Evolutionary conservation across 2,113 vertebrate species (phyloP).

Genomic region (Thamnophis sirtalis): DNA sequence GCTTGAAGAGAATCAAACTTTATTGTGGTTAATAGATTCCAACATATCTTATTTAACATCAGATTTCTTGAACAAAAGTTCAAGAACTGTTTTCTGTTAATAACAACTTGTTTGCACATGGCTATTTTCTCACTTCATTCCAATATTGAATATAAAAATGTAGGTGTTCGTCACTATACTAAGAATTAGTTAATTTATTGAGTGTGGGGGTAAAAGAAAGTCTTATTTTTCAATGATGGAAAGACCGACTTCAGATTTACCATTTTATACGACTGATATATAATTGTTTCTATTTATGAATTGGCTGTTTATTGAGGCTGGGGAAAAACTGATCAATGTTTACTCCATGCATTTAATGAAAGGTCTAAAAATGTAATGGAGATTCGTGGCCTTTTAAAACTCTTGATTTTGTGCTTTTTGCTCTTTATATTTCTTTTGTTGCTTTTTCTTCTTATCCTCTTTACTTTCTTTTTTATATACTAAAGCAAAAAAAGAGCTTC

Average conservation of each 20-base stretch:
- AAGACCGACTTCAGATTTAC: not conserved
- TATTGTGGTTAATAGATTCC: not conserved
- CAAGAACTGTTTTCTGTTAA: too few species aligned
- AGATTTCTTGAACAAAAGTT: not conserved
- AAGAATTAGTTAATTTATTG: not conserved
- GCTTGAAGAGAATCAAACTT: not conserved
- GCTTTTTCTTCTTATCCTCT: not conserved
- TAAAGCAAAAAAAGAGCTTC: not conserved
- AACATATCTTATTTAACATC: not conserved
- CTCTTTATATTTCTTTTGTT: not conserved
- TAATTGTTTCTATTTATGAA: not conserved
- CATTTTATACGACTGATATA: not conserved
- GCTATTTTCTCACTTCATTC: not conserved
- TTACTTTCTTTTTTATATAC: not conserved
- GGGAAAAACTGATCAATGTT: not conserved
- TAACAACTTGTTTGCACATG: not conserved
- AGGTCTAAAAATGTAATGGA: not conserved
- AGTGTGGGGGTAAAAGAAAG: not conserved
- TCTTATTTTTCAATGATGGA: not conserved
- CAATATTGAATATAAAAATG: not conserved
- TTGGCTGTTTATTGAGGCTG: not conserved
- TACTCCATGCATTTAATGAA: not conserved
- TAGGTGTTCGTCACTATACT: not conserved
- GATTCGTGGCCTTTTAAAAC: not conserved
- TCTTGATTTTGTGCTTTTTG: not conserved